Conservation (phyloP, 2,797 vertebrate species). For the Myripristis jacobus region DNA sequence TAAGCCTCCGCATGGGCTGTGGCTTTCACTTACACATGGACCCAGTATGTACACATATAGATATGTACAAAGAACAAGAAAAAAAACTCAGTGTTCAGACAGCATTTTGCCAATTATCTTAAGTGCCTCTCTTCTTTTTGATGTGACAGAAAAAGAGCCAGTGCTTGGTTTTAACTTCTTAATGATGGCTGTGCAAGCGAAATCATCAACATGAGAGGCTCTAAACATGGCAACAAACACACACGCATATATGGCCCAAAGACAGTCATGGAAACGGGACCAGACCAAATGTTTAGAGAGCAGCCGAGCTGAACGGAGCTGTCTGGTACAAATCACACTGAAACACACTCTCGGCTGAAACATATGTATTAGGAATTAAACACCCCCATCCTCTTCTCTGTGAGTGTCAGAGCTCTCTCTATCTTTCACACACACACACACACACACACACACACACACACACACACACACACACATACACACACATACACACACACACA, state of each 20-base stretch:
- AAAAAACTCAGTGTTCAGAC: no score
- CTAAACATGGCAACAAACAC: constrained; percentile 14
- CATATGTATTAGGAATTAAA: neutral
- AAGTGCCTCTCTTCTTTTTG: no score
- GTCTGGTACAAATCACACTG: neutral
- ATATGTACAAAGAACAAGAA: no score
- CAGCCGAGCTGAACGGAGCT: neutral
- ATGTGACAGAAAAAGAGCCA: neutral
- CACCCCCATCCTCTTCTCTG: no score
- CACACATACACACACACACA: neutral
- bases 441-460: neutral
- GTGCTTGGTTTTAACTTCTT: neutral
- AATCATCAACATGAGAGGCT: neutral
- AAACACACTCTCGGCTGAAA: neutral
- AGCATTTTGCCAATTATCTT: neutral
- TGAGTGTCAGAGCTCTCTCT: no score
- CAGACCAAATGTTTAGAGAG: neutral
- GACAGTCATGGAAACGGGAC: no score
- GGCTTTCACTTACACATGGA: no score
- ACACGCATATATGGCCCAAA: neutral
- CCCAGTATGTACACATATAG: no score
- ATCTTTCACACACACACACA: neutral
- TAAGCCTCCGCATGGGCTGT: neutral
- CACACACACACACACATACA: neutral
- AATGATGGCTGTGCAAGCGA: neutral